These are phyloP conservation scores for Pangasius larnaudii DNA, from an alignment of 2,797 vertebrate genomes.

Conservation along the genomic window DNA sequence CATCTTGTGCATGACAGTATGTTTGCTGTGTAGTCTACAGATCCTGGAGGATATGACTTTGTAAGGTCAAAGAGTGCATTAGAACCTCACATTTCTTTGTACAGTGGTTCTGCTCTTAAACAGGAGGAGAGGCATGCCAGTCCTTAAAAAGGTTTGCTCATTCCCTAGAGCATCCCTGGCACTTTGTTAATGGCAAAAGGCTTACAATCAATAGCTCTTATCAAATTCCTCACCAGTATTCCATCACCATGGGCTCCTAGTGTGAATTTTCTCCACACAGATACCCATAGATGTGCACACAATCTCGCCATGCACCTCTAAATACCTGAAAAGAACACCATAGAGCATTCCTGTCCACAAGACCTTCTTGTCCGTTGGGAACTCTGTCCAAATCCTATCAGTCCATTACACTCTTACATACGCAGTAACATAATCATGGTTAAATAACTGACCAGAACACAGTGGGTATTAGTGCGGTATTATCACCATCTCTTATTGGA, in stretches of 20 bases:
- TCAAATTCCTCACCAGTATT: slow-evolving; percentile 40
- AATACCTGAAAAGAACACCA: slow-evolving; percentile 16
- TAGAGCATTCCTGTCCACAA: background rate
- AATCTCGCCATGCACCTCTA: background rate
- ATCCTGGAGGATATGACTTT: background rate
- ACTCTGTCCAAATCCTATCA: background rate
- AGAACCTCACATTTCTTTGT: background rate
- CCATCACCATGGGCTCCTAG: slow-evolving; percentile 8
- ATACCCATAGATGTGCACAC: background rate
- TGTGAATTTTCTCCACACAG: background rate
- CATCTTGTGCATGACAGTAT: background rate
- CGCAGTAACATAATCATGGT: background rate
- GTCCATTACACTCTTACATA: background rate
- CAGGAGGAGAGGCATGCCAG: background rate
- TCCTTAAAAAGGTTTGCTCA: background rate
- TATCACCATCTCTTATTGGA: background rate
- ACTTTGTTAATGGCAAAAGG: slow-evolving; percentile 18
- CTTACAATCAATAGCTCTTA: slow-evolving; percentile 14
- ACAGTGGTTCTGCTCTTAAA: background rate
- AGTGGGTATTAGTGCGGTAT: background rate
- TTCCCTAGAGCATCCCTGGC: background rate
- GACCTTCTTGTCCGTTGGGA: background rate
- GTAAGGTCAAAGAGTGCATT: slow-evolving; percentile 5
- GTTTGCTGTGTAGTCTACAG: background rate
- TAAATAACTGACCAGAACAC: slow-evolving; percentile 18